Conservation (phyloP, 2,113 vertebrate genomes). For the Plectropomus leopardus region DNA sequence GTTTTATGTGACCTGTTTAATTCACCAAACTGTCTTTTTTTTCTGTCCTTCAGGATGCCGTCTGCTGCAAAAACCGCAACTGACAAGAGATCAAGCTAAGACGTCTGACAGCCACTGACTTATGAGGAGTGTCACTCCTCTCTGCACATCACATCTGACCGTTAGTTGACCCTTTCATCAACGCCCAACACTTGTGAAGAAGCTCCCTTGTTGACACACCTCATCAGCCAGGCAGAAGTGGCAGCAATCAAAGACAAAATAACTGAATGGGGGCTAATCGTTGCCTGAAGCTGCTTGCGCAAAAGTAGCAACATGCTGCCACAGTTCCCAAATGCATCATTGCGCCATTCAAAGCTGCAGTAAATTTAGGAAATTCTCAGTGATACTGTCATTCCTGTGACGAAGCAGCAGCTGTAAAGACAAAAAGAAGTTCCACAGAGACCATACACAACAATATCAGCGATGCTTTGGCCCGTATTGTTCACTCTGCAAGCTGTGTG, state of each 20-base stretch:
- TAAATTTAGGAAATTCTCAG: slow-evolving; percentile 47
- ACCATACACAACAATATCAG: slow-evolving; percentile 47
- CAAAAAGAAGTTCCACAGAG: slow-evolving; percentile 23
- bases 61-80: slow-evolving; percentile 28
- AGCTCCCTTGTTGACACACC: slow-evolving; percentile 43
- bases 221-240: slow-evolving; percentile 50
- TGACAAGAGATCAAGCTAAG: slow-evolving; percentile 47
- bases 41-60: slow-evolving; percentile 69
- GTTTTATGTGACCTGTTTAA: neutral
- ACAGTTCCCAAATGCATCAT: slow-evolving; percentile 37
- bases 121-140: slow-evolving; percentile 60
- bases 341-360: slow-evolving; percentile 42
- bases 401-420: slow-evolving; percentile 13
- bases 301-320: slow-evolving; percentile 69
- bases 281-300: slow-evolving; percentile 43
- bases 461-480: slow-evolving; percentile 92
- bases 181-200: slow-evolving; percentile 38
- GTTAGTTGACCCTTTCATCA: slow-evolving; percentile 60
- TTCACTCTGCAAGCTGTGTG: slow-evolving; percentile 92
- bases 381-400: slow-evolving; percentile 16
- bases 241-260: slow-evolving; percentile 43
- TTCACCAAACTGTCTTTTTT: slow-evolving; percentile 33
- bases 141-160: slow-evolving; percentile 58
- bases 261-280: slow-evolving; percentile 62
- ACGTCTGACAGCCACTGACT: slow-evolving; percentile 56